Percentiles rank a stretch among this genome's conserved stretches.
Conservation (phyloP, 2,113 vertebrate species). For the Protomyctophum bolini region DNA sequence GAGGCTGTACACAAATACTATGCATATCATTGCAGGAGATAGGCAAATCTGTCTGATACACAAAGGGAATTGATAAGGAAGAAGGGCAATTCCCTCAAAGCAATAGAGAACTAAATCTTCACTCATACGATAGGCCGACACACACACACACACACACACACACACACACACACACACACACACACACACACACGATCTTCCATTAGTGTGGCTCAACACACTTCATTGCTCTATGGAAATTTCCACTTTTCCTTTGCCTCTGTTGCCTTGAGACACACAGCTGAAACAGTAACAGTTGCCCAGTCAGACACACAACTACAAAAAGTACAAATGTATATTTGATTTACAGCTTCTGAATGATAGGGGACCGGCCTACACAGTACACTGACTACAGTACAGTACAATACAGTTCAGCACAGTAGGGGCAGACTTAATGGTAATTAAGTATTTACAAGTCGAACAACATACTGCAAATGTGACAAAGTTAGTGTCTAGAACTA, state of each 20-base stretch:
- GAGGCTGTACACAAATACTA: conserved; percentile 28
- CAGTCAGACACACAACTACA: conserved; percentile 4
- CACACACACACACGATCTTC: conserved; percentile 17
- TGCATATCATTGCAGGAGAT: conserved; percentile 51
- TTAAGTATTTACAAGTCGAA: no score
- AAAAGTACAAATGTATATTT: not conserved
- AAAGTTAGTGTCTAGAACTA: no score
- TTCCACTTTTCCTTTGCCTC: conserved; percentile 54
- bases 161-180: conserved; percentile 1
- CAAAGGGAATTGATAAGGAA: conserved; percentile 37
- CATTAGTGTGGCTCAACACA: conserved; percentile 45
- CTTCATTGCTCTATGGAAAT: conserved; percentile 58
- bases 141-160: conserved; percentile 52
- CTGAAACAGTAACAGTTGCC: not conserved
- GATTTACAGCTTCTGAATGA: conserved; percentile 29
- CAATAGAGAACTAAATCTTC: conserved; percentile 67
- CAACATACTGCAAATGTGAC: no score
- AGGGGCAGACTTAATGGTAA: not conserved
- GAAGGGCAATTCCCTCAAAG: conserved; percentile 52
- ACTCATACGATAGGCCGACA: conserved; percentile 65
- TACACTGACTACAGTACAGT: conserved; percentile 17
- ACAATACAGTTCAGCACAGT: not conserved
- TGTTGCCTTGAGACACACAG: conserved; percentile 23
- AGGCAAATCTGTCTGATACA: conserved; percentile 39
- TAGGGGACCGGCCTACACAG: not conserved